phyloP scores from a whole-genome alignment of 2,888 invertebrate species.

The Cantharis rufa region DNA sequence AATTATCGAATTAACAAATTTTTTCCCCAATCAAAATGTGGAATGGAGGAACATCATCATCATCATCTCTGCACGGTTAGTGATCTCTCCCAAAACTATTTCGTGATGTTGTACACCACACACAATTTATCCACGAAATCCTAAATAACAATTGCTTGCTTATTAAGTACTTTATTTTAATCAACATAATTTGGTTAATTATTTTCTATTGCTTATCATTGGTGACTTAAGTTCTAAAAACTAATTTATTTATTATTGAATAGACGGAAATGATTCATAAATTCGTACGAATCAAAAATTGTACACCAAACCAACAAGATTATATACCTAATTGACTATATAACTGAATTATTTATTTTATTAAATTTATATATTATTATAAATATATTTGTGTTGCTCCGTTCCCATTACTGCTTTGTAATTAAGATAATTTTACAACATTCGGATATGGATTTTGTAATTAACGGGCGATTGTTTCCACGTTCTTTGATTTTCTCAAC shows the following conservation, averaged over 20 bases:
- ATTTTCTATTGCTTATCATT: constrained; percentile 38
- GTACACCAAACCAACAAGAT: constrained; percentile 30
- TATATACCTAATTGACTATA: constrained; percentile 16
- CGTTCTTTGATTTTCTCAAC: constrained; percentile 30
- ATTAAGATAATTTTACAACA: constrained; percentile 27
- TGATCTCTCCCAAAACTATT: not conserved
- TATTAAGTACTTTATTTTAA: constrained; percentile 24
- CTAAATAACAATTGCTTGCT: constrained; percentile 21
- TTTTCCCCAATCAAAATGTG: not conserved
- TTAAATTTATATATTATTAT: constrained; percentile 2
- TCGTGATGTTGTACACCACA: not conserved
- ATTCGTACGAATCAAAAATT: constrained; percentile 33
- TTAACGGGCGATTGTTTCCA: constrained; percentile 23
- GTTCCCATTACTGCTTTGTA: constrained; percentile 21
- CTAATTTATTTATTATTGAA: constrained; percentile 41
- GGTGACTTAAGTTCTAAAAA: constrained; percentile 37
- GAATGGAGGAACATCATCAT: not conserved
- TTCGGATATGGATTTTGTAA: constrained; percentile 31
- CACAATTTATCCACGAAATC: not conserved
- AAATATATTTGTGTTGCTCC: constrained; percentile 11
- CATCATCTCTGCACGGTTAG: not conserved
- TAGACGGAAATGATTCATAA: constrained; percentile 44
- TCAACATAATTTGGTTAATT: constrained; percentile 26
- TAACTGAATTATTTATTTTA: constrained; percentile 26
- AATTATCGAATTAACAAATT: not conserved